These are phyloP conservation scores for Andrena flavipes DNA, from an alignment of 2,888 invertebrate species.

Conservation along the genomic window DNA sequence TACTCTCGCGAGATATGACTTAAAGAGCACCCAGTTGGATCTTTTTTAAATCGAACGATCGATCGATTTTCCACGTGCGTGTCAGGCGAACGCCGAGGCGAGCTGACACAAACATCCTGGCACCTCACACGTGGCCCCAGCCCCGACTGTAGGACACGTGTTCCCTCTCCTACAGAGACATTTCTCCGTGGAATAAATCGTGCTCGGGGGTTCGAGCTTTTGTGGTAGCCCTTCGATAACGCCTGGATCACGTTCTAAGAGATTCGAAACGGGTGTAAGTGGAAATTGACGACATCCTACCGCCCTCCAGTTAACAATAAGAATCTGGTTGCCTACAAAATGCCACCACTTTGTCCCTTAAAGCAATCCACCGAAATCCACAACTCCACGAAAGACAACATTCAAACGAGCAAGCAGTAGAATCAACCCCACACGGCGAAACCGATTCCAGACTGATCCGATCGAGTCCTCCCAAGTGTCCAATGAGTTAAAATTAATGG, in stretches of 20 bases:
- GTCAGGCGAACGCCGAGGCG: slow-evolving; percentile 24
- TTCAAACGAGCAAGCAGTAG: too few species aligned
- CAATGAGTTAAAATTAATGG: neutral
- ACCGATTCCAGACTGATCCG: too few species aligned
- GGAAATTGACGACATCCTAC: neutral
- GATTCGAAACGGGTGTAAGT: neutral
- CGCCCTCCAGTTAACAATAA: neutral
- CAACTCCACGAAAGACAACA: too few species aligned
- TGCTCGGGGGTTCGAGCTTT: slow-evolving; percentile 13
- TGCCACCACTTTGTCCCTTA: too few species aligned
- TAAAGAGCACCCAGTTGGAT: neutral
- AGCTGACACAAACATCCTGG: slow-evolving; percentile 65
- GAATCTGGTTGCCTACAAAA: too few species aligned
- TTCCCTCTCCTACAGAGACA: slow-evolving; percentile 82
- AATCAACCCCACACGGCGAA: too few species aligned
- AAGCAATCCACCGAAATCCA: too few species aligned
- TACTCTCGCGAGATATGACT: too few species aligned
- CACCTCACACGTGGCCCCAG: slow-evolving; percentile 81
- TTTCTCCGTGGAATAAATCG: slow-evolving; percentile 30
- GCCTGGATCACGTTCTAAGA: neutral
- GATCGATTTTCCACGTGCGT: slow-evolving; percentile 26
- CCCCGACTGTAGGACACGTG: slow-evolving; percentile 81
- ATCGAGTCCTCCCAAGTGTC: too few species aligned
- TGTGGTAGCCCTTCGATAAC: slow-evolving; percentile 42
- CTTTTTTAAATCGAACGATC: slow-evolving; percentile 20